These are phyloP conservation scores for Rhinoptilus africanus DNA, from an alignment of 2,113 vertebrate species.

Conservation along the genomic window DNA sequence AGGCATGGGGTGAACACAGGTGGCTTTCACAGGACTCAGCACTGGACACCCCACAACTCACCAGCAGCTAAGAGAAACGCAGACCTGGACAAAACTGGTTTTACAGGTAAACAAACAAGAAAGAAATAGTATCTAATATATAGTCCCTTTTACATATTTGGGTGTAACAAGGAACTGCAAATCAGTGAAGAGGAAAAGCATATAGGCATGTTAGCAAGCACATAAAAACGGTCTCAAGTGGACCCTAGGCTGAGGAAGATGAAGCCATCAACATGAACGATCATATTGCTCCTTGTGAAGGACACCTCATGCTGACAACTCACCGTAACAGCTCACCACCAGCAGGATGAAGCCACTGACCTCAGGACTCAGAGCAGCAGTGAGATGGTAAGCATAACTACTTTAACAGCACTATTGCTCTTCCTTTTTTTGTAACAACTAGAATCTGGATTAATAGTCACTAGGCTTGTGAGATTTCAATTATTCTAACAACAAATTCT, in stretches of 20 bases:
- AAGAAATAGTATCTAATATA: neutral
- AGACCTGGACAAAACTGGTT: neutral
- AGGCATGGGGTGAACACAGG: neutral
- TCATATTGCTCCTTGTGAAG: accelerated
- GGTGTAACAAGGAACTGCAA: neutral
- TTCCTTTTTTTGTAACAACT: neutral
- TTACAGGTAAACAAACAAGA: neutral
- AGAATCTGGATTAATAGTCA: neutral
- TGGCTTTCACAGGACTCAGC: accelerated
- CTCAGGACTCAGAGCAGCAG: neutral
- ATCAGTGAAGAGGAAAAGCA: neutral
- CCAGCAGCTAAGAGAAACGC: accelerated
- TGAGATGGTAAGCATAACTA: neutral
- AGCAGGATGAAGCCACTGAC: neutral
- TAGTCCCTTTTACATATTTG: neutral
- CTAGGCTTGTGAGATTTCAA: neutral
- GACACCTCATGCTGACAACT: neutral
- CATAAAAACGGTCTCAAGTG: neutral
- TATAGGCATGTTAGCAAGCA: neutral
- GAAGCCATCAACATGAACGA: neutral
- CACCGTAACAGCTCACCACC: neutral
- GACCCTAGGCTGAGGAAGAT: neutral
- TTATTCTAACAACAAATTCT: neutral
- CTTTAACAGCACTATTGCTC: neutral
- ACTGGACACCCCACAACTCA: too few relatives aligned